Conservation (phyloP, 2,113 vertebrate species). For the Heptranchias perlo region DNA sequence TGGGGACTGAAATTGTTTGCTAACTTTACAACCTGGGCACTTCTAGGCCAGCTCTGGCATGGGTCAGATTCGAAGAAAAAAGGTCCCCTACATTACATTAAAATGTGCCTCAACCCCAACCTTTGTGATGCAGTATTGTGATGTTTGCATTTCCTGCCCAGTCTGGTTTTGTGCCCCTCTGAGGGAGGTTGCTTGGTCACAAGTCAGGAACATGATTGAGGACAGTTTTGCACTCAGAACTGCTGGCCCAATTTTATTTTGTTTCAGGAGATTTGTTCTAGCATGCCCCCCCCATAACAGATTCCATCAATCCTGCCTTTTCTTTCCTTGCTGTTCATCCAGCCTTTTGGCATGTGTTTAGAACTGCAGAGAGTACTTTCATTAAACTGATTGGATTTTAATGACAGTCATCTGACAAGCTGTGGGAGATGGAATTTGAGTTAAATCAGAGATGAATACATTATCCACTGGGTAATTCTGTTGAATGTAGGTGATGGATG, state of each 20-base stretch:
- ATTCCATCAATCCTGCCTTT: neutral
- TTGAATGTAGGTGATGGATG: neutral
- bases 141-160: too few species aligned
- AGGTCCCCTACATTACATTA: neutral
- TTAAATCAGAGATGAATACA: neutral
- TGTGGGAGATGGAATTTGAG: constrained; percentile 19
- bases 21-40: neutral
- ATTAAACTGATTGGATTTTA: constrained; percentile 31
- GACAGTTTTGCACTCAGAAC: neutral
- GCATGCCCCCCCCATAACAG: neutral
- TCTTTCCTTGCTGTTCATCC: neutral
- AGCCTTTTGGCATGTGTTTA: neutral
- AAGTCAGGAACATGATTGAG: neutral
- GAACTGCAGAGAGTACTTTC: neutral
- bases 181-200: neutral
- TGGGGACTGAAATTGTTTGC: neutral
- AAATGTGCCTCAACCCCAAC: neutral
- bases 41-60: neutral
- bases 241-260: neutral
- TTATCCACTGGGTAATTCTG: constrained; percentile 5
- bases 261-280: neutral
- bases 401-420: constrained; percentile 27
- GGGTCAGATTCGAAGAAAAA: neutral
- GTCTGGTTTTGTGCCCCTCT: neutral
- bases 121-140: too few species aligned